Conservation (phyloP, 2,113 vertebrate genomes). For the Platichthys stellatus region DNA sequence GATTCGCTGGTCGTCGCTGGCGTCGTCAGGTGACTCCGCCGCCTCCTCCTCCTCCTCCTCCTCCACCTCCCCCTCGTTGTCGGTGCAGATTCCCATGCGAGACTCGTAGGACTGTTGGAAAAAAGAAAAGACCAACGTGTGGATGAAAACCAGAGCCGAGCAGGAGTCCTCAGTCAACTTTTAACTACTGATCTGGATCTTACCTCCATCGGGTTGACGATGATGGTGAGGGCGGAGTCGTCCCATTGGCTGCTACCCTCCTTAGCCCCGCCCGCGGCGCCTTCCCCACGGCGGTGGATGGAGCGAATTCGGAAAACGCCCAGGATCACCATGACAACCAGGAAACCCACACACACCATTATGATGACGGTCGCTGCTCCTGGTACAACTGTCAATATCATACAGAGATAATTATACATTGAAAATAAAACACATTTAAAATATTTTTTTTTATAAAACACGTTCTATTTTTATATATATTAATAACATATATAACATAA, state of each 20-base stretch:
- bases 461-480: no score
- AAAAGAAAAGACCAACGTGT: neutral
- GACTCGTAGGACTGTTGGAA: slow-evolving; percentile 80
- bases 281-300: slow-evolving; percentile 87
- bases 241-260: slow-evolving; percentile 93
- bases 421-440: neutral
- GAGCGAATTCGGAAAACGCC: slow-evolving; percentile 96
- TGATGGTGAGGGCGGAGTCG: slow-evolving; percentile 97
- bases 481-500: neutral
- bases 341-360: slow-evolving; percentile 96
- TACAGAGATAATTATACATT: neutral
- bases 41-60: slow-evolving; percentile 94
- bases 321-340: slow-evolving; percentile 96
- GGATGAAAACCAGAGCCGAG: neutral
- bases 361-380: slow-evolving; percentile 97
- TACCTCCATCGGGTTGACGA: slow-evolving; percentile 99
- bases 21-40: slow-evolving; percentile 87
- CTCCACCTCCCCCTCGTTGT: slow-evolving; percentile 77
- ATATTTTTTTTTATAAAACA: neutral
- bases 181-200: slow-evolving; percentile 31
- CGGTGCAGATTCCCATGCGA: slow-evolving; percentile 79
- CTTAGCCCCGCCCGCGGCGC: slow-evolving; percentile 78
- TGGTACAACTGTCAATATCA: slow-evolving; percentile 86
- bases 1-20: slow-evolving; percentile 86
- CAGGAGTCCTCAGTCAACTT: neutral